These are phyloP conservation scores for Caradrina kadenii DNA, from an alignment of 2,888 invertebrate genomes.

Conservation along the genomic window DNA sequence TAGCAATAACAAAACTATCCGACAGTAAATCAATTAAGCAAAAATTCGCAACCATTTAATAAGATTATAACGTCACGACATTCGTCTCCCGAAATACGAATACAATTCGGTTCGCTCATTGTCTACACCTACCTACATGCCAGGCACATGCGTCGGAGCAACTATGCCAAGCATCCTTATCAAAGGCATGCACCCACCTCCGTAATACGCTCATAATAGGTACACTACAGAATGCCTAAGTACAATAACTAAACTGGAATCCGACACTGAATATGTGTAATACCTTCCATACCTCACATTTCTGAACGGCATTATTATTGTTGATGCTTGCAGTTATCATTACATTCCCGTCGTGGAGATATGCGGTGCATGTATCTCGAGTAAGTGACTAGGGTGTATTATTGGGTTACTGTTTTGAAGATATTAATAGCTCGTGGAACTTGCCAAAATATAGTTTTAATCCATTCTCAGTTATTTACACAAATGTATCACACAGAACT, in stretches of 20 bases:
- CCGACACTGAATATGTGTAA: constrained; percentile 76
- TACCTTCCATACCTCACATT: constrained; percentile 79
- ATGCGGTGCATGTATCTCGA: constrained; percentile 21
- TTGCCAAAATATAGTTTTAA: too few relatives aligned
- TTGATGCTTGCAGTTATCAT: constrained; percentile 56
- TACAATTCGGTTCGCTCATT: constrained; percentile 57
- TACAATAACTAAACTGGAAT: constrained; percentile 85
- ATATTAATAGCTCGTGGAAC: not conserved
- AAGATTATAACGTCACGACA: constrained; percentile 37
- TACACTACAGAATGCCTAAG: constrained; percentile 78
- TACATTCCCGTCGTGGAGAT: constrained; percentile 44
- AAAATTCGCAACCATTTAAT: constrained; percentile 5
- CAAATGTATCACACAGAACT: too few relatives aligned
- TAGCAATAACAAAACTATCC: not conserved
- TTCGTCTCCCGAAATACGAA: constrained; percentile 39
- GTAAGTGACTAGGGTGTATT: not conserved
- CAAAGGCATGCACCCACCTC: constrained; percentile 87
- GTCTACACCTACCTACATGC: constrained; percentile 59
- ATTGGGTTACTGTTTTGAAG: not conserved
- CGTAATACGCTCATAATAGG: constrained; percentile 78
- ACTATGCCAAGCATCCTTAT: constrained; percentile 86
- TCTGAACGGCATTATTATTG: constrained; percentile 58
- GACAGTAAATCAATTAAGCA: not conserved
- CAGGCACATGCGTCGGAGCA: constrained; percentile 76
- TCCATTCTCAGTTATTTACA: too few relatives aligned